Base-by-base conservation (phyloP, 2,113 vertebrate species). In the Macroglossus sobrinus region DNA sequence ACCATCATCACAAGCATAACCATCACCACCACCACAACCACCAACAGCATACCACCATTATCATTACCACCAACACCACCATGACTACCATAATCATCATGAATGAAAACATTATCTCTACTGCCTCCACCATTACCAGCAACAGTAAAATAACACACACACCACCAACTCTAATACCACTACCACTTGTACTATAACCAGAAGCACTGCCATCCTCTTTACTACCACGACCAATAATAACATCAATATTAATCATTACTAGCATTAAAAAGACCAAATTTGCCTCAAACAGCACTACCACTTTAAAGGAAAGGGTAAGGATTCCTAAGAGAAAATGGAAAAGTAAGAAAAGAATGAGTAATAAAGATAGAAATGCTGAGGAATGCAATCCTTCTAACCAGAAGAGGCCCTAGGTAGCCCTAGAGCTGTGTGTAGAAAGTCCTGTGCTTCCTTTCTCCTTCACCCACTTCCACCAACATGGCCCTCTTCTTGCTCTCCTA, bases 381-480 rank as follows among this genome's bases (percentile, higher is more conserved):
- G 26, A 72, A 40, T 19, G 5, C n/a, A 28, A 55, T 33, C 63
- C 45, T 10, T 35, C 21, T n/a, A 38, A 57, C 18, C 38, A 22
- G 22, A 18, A 50, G 13, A 16, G n/a, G 43, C 21, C 0, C 0
- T 4, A 0, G 4, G 28, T 1, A 43, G 30, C n/a, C n/a, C 16
- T 63, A 12, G 71, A 57, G 15, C 7, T 6, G 11, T 21, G 0
- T 14, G 26, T 13, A n/a, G 5, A 28, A 69, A 26, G 15, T 12
- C 57, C 45, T 35, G 19, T 16, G 3, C 28, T 72, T 64, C 5
- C 21, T 26, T 6, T 50, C 45, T n/a, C 1, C 30, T 57, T 45
- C 28, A 57, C 14, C n/a, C 8, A 63, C 33, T 66, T 43, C 50
- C 40, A 63, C 18, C n/a, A 19, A 19, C 4, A 9, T 55, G 14